Conservation (phyloP, 2,797 vertebrate genomes). For the Mus spretus region DNA sequence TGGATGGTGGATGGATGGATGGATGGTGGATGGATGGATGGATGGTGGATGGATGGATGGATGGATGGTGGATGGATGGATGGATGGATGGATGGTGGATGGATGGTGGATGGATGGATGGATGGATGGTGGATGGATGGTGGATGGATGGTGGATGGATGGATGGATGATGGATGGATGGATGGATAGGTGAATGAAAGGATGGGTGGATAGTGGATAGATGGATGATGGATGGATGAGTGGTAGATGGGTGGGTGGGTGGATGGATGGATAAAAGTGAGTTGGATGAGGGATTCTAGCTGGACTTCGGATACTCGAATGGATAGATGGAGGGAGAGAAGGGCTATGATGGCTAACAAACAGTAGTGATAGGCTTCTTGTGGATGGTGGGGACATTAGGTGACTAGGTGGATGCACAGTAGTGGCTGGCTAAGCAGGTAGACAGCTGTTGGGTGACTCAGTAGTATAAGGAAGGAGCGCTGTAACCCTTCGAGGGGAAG, state of each 20-base stretch:
- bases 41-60: neutral
- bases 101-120: neutral
- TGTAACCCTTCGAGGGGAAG: neutral
- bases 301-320: neutral
- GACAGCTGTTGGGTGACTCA: too few species aligned
- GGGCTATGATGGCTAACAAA: neutral
- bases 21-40: neutral
- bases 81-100: too few species aligned
- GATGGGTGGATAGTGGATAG: too few species aligned
- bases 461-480: neutral
- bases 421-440: neutral
- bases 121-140: too few species aligned
- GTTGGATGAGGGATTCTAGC: neutral
- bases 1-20: neutral
- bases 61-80: too few species aligned
- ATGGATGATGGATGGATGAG: too few species aligned
- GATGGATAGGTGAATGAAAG: neutral
- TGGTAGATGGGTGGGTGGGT: too few species aligned
- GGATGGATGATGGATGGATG: neutral
- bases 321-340: neutral
- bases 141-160: neutral
- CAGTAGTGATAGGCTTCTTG: neutral
- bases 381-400: neutral
- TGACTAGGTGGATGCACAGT: neutral
- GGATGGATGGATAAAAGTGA: neutral